These are phyloP conservation scores for Brachionus manjavacas DNA, from an alignment of 1,140 invertebrate species.

Conservation along the genomic window DNA sequence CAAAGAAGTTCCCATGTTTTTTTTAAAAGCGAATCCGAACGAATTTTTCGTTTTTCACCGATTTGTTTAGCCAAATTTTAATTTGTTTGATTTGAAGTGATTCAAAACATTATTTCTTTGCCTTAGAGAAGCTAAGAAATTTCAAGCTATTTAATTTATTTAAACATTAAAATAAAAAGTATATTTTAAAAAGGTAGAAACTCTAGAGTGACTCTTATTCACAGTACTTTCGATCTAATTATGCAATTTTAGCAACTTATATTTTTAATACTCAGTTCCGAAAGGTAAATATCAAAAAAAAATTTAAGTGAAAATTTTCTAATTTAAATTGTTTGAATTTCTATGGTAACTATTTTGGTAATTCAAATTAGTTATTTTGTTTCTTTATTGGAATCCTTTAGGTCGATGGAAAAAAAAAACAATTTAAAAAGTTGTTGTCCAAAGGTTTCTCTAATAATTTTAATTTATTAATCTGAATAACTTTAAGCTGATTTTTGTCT, in stretches of 20 bases:
- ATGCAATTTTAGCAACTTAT: background rate
- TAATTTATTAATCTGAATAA: background rate
- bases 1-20: slow-evolving; percentile 24
- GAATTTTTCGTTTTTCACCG: background rate
- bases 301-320: background rate
- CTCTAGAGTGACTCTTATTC: background rate
- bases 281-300: slow-evolving; percentile 13
- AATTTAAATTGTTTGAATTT: slow-evolving; percentile 5
- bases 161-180: background rate
- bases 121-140: background rate
- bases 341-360: slow-evolving; percentile 24
- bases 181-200: background rate
- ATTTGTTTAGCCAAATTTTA: background rate
- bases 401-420: background rate
- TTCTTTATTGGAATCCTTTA: background rate
- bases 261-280: background rate
- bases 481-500: too few species aligned
- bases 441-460: background rate
- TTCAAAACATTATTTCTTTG: background rate
- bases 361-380: background rate
- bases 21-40: background rate
- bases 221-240: background rate
- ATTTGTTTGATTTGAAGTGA: background rate
- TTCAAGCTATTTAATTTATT: background rate
- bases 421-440: background rate